Base-by-base conservation (phyloP, 2,888 invertebrate species). In the Tenthredo amoena region DNA sequence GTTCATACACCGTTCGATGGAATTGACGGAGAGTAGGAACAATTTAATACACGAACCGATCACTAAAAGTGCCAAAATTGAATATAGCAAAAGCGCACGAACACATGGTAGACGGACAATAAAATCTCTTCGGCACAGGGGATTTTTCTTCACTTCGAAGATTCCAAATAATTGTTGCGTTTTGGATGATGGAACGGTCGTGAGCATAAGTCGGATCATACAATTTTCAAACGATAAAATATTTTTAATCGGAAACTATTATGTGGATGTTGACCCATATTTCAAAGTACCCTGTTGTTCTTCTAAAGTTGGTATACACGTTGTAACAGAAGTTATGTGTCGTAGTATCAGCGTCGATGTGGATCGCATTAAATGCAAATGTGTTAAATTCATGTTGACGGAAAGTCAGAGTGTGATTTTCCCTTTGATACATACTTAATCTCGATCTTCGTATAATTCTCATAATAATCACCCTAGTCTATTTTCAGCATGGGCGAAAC, bases 341-440 rank as follows among this genome's bases (percentile, higher is more conserved):
- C 6, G 9, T 58, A 58, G n/a, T 58, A 21, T 58, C 21, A 58
- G 21, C 58, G n/a, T 58, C 21, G 2, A 2, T 10, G 62, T 26
- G 62, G 62, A 62, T 62, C 62, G 62, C 62, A 62, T 62, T 10
- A 62, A 62, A 62, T 62, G 26, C 62, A 62, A 62, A 62, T 62
- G 62, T 26, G 26, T 62, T 62, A n/a, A 26, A 62, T 62, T 62
- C 62, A 15, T 26, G 26, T 21, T 62, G 26, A 62, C 62, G 26
- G 12, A 62, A 9, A 62, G 62, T 62, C 21, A 62, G 9, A 62
- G 62, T 62, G 62, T 62, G 62, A 62, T 62, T 62, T 62, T 62
- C 26, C 62, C 62, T 62, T 21, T 62, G 62, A 26, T 62, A 62
- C 62, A 62, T 62, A 26, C 26, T 26, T 62, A 62, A 62, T 62